phyloP scores from a whole-genome alignment of 2,797 vertebrate genomes.

The Danio jaintianensis region DNA sequence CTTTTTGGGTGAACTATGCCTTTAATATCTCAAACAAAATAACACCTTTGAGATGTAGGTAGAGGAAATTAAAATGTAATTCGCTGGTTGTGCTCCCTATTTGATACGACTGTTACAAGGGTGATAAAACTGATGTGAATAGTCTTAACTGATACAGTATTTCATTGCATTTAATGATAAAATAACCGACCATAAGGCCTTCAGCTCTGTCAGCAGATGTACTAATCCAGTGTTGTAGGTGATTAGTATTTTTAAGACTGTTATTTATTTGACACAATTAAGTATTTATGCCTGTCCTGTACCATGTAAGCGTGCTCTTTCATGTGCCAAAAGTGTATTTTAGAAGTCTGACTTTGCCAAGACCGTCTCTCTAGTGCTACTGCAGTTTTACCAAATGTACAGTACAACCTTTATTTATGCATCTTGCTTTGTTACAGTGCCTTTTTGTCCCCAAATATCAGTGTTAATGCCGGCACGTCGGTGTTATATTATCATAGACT shows the following conservation, averaged over 20 bases:
- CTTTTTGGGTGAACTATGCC: background rate
- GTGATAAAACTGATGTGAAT: conserved; percentile 11
- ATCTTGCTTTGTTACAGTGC: conserved; percentile 25
- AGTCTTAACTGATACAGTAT: conserved; percentile 18
- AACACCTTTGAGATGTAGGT: background rate
- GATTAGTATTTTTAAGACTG: conserved; percentile 21
- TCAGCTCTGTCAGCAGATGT: background rate
- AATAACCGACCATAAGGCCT: conserved; percentile 12
- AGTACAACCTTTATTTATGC: conserved; percentile 8
- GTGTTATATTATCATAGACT: conserved; percentile 41
- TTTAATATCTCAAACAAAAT: background rate
- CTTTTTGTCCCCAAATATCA: conserved; percentile 24
- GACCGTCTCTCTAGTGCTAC: background rate
- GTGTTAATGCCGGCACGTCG: conserved; percentile 36
- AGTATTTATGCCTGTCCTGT: conserved; percentile 32
- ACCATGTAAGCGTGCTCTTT: conserved; percentile 28
- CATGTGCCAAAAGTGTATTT: conserved; percentile 50
- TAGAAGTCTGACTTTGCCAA: conserved; percentile 34
- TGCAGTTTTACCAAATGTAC: background rate
- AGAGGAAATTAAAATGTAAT: background rate
- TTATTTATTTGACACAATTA: conserved; percentile 35
- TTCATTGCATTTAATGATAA: conserved; percentile 12
- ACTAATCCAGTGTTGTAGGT: conserved; percentile 47
- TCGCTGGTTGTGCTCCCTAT: background rate
- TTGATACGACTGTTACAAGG: conserved; percentile 53